Evolutionary conservation across 2,113 vertebrate genomes (phyloP).

Genomic region (Vidua chalybeata): DNA sequence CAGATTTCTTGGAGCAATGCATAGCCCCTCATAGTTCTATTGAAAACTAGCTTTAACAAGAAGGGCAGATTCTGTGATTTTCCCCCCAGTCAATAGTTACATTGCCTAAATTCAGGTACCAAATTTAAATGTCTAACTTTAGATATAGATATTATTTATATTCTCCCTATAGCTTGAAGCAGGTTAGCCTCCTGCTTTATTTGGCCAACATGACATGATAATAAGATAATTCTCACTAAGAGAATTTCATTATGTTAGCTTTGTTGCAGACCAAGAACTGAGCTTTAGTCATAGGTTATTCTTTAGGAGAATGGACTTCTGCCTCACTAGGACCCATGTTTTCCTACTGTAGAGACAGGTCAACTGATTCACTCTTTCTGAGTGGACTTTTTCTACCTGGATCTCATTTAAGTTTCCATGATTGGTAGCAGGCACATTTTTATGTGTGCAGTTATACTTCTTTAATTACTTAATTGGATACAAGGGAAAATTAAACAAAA

Average conservation of each 20-base stretch:
- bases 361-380: background rate
- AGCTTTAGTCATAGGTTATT: background rate
- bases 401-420: background rate
- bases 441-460: background rate
- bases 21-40: background rate
- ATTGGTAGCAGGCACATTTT: background rate
- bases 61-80: background rate
- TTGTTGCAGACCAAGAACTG: background rate
- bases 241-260: background rate
- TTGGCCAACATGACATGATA: background rate
- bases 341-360: background rate
- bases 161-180: background rate
- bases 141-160: background rate
- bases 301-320: background rate
- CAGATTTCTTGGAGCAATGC: background rate
- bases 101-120: background rate
- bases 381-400: background rate
- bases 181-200: background rate
- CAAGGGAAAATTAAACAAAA: background rate
- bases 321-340: background rate
- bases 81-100: background rate
- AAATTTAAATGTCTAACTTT: background rate
- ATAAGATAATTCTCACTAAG: background rate
- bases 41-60: background rate
- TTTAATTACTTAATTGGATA: background rate